phyloP scores from a whole-genome alignment of 1,140 invertebrate genomes.

The Eulimnadia texana region DNA sequence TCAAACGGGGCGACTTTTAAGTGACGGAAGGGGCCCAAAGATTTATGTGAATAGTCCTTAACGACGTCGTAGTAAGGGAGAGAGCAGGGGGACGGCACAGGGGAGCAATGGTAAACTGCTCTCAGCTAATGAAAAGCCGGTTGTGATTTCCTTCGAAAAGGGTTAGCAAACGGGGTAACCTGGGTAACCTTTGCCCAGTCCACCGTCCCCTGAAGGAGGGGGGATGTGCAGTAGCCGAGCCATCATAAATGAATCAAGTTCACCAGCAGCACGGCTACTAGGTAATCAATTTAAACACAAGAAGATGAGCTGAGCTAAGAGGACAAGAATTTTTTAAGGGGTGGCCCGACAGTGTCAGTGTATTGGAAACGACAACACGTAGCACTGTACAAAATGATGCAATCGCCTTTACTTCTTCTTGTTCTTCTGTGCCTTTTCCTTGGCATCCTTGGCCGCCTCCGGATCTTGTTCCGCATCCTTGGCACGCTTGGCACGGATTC shows the following conservation, averaged over 20 bases:
- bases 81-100: too few species aligned
- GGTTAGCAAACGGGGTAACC: too few species aligned
- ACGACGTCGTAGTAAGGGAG: too few species aligned
- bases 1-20: too few species aligned
- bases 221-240: too few species aligned
- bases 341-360: neutral
- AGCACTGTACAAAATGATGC: neutral
- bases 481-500: constrained; percentile 79
- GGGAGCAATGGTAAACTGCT: too few species aligned
- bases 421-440: constrained; percentile 28
- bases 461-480: constrained; percentile 89
- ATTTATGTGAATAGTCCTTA: too few species aligned
- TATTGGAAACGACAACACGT: neutral
- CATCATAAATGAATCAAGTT: neutral
- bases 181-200: too few species aligned
- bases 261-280: neutral
- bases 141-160: too few species aligned
- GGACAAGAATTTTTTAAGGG: neutral
- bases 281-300: neutral
- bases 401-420: constrained; percentile 5
- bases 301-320: neutral
- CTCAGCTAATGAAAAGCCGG: too few species aligned
- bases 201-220: too few species aligned
- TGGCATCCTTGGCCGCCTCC: constrained; percentile 54
- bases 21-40: too few species aligned